phyloP scores from a whole-genome alignment of 2,888 invertebrate species.

The Lamellibrachia satsuma region DNA sequence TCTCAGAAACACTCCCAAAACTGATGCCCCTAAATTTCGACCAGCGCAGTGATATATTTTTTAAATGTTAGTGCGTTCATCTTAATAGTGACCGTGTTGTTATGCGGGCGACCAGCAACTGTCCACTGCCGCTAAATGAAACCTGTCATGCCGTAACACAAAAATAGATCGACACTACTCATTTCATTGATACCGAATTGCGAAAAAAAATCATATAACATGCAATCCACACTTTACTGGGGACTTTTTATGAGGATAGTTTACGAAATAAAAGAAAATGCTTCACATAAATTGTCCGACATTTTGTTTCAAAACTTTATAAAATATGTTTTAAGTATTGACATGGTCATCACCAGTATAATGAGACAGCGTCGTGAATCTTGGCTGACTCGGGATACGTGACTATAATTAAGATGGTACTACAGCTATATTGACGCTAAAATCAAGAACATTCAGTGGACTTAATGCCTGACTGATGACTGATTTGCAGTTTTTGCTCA shows the following conservation, averaged over 20 bases:
- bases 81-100: not conserved
- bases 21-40: no score
- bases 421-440: not conserved
- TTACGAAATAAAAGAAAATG: not conserved
- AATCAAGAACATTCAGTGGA: not conserved
- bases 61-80: no score
- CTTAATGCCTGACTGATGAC: not conserved
- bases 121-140: no score
- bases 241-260: not conserved
- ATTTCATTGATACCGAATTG: not conserved
- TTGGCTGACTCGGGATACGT: not conserved
- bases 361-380: no score
- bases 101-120: not conserved
- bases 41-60: no score
- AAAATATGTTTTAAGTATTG: no score
- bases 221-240: not conserved
- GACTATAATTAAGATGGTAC: not conserved
- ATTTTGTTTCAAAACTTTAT: no score
- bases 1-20: no score
- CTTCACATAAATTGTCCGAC: not conserved
- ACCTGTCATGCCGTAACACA: not conserved
- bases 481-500: no score
- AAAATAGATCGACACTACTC: not conserved
- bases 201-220: not conserved
- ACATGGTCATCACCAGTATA: not conserved